Base-by-base conservation (phyloP, 2,797 vertebrate genomes). In the Nyctalus aviator region DNA sequence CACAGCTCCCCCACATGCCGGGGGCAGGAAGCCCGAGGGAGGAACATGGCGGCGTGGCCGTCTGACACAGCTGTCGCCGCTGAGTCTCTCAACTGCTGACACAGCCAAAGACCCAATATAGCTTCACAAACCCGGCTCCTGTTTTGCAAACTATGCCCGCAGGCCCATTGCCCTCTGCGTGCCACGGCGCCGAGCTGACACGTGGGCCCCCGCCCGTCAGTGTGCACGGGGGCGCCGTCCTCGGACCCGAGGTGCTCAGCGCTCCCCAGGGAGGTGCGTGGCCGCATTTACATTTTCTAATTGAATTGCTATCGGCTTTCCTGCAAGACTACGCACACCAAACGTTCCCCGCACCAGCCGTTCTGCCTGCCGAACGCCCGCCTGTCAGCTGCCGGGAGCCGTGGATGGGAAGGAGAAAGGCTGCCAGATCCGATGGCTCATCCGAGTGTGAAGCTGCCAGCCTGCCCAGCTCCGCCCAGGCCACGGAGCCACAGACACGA, bases 251-350 rank as follows among this genome's bases (percentile, higher is more conserved):
- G 96, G 97, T 96, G 84, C 84, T 92, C 95, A 8, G 91, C n/a
- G 41, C 96, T 97, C 97, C 97, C 18, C 85, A 95, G 98, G 98
- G 98, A 98, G 98, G 96, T 95, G 85, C 95, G 95, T 94, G 97
- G 97, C 98, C 97, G 98, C 97, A 98, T 98, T 98, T 98, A 98
- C 98, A 98, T 98, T 98, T 98, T 98, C 98, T 98, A 98, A 98
- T 98, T 98, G 98, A 98, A 98, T 96, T 97, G 98, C 98, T 98
- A 98, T 98, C 98, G 98, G 98, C 97, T 98, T 98, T 98, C 98
- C 97, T 98, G 98, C 98, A 98, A 98, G 98, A 97, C 97, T 98
- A 98, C 97, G 97, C 98, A 93, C 50, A 91, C 84, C 95, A 94
- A 94, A 95, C 81, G 73, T 97, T 82, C 73, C 82, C 94, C 94